Conservation (phyloP, 2,113 vertebrate genomes). For the Nicator chloris region DNA sequence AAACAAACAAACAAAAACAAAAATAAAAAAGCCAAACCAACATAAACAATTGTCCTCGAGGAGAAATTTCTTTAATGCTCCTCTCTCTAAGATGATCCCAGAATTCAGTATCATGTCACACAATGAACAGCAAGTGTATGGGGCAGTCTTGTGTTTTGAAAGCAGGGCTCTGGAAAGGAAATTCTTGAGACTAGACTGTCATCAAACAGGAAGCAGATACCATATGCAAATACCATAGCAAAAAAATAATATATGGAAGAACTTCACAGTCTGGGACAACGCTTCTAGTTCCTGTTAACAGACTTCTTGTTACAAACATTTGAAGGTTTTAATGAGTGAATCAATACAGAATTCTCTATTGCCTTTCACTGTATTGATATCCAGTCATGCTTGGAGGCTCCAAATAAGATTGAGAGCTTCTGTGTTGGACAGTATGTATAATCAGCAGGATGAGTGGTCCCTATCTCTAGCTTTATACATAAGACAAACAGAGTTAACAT, state of each 20-base stretch:
- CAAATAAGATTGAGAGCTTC: not conserved
- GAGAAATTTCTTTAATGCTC: not conserved
- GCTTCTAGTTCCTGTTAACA: not conserved
- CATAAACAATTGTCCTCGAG: not conserved
- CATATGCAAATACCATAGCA: not conserved
- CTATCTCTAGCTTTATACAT: not conserved
- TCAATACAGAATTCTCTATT: not conserved
- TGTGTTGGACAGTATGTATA: not conserved
- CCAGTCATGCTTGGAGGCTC: not conserved
- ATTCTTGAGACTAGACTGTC: conserved; percentile 9
- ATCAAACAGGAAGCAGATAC: conserved; percentile 32
- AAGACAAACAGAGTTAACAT: not conserved
- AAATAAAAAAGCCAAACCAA: not conserved
- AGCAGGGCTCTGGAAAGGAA: not conserved
- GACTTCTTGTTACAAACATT: not conserved
- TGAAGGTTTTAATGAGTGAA: not conserved
- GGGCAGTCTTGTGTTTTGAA: not conserved
- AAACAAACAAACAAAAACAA: too few species aligned
- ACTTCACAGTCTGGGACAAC: not conserved
- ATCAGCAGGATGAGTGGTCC: not conserved
- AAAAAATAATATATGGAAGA: not conserved
- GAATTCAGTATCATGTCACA: not conserved
- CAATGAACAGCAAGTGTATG: not conserved
- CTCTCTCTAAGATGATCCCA: not conserved
- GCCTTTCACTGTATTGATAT: not conserved